Evolutionary conservation across 2,888 invertebrate species (phyloP).

Genomic region (Ligdia adustata): DNA sequence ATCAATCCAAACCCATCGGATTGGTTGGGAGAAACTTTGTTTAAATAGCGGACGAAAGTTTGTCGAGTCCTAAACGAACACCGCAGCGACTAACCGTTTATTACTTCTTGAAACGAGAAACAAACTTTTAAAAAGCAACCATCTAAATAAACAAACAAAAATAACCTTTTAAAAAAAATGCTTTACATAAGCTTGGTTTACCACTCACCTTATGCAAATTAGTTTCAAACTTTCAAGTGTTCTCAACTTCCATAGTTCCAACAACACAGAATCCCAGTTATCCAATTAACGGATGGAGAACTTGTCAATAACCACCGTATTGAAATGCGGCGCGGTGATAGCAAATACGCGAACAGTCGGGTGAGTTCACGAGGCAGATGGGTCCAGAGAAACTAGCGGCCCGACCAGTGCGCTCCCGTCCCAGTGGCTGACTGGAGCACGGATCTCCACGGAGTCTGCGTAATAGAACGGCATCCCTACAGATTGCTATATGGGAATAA

Average conservation of each 20-base stretch:
- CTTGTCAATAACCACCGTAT: slow-evolving; percentile 55
- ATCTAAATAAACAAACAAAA: slow-evolving; percentile 21
- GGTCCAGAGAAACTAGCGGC: slow-evolving; percentile 46
- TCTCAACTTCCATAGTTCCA: slow-evolving; percentile 61
- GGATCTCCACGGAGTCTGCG: slow-evolving; percentile 82
- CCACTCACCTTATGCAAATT: slow-evolving; percentile 54
- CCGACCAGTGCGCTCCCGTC: slow-evolving; percentile 66
- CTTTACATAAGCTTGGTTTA: slow-evolving; percentile 6
- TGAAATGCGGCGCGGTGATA: slow-evolving; percentile 45
- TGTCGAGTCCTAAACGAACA: slow-evolving; percentile 37
- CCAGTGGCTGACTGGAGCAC: slow-evolving; percentile 76
- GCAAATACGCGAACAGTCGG: slow-evolving; percentile 53
- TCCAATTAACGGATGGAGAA: slow-evolving; percentile 51
- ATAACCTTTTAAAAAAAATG: not conserved
- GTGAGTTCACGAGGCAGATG: slow-evolving; percentile 45
- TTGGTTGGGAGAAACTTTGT: slow-evolving; percentile 49
- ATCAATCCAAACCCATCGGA: slow-evolving; percentile 43
- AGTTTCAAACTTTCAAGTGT: slow-evolving; percentile 53
- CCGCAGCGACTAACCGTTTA: slow-evolving; percentile 36
- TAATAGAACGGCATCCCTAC: slow-evolving; percentile 80
- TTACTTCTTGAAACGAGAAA: slow-evolving; percentile 44
- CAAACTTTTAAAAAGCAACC: slow-evolving; percentile 34
- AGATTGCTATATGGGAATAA: slow-evolving; percentile 82
- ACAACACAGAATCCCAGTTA: slow-evolving; percentile 55
- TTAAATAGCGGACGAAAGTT: slow-evolving; percentile 51